phyloP scores from a whole-genome alignment of 2,113 vertebrate species.

The Miniopterus natalensis region DNA sequence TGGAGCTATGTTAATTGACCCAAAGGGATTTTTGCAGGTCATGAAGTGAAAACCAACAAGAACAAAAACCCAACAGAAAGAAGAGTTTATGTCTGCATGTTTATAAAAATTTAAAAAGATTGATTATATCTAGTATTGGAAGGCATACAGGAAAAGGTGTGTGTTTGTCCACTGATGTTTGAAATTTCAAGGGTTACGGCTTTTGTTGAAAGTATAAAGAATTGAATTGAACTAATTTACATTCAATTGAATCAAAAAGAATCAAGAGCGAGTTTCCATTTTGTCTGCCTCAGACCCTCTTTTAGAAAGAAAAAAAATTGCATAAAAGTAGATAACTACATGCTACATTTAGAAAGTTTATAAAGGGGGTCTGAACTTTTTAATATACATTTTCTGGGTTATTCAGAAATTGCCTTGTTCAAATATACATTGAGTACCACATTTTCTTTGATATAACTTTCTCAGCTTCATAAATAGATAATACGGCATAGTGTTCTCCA shows the following conservation, averaged over 20 bases:
- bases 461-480: not conserved
- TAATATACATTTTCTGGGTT: not conserved
- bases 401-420: not conserved
- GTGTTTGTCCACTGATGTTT: not conserved
- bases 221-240: not conserved
- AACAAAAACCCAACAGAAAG: constrained; percentile 1
- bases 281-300: not conserved
- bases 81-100: not conserved
- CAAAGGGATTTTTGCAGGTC: not conserved
- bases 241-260: not conserved
- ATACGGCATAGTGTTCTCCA: not conserved
- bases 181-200: not conserved
- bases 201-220: not conserved
- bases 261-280: not conserved
- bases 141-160: not conserved
- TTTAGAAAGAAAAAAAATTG: constrained; percentile 20
- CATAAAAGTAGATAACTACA: not conserved
- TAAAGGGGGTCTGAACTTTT: not conserved
- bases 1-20: not conserved
- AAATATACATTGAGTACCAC: not conserved
- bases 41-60: not conserved
- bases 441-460: not conserved
- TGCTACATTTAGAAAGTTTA: not conserved
- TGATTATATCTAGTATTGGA: not conserved
- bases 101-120: not conserved